These are phyloP conservation scores for Notodonta ziczac DNA, from an alignment of 2,888 invertebrate species.

Conservation along the genomic window DNA sequence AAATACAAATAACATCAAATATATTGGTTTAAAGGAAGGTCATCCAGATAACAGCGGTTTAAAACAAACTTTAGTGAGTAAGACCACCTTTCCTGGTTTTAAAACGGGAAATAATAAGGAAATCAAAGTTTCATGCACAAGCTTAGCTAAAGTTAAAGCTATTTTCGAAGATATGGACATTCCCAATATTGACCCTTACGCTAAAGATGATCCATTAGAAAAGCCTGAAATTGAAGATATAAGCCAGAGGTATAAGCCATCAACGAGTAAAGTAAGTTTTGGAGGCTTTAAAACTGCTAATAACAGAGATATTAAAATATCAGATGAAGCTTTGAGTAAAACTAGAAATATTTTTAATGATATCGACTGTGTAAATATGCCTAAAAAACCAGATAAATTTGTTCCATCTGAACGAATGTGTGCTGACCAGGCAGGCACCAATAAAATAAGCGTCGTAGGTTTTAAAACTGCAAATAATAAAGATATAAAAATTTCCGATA, in stretches of 20 bases:
- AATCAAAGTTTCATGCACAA: neutral
- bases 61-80: neutral
- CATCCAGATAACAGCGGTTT: neutral
- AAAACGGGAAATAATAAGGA: neutral
- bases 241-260: too few species aligned
- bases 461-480: constrained; percentile 66
- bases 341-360: constrained; percentile 51
- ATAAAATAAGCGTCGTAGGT: constrained; percentile 27
- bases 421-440: neutral
- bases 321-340: constrained; percentile 52
- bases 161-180: too few species aligned
- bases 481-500: constrained; percentile 51
- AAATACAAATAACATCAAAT: constrained; percentile 20
- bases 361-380: constrained; percentile 27
- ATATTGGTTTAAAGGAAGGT: constrained; percentile 11
- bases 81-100: neutral
- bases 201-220: too few species aligned
- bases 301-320: constrained; percentile 45
- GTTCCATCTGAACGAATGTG: neutral
- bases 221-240: neutral
- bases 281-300: constrained; percentile 59
- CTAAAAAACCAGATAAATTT: neutral
- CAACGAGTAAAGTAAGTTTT: constrained; percentile 7
- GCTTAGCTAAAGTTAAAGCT: neutral
- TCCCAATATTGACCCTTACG: too few species aligned